A percentile compares a stretch with the other conserved stretches of the same genome.
phyloP scores from a whole-genome alignment of 2,888 invertebrate genomes.

The Gordius sp. region DNA sequence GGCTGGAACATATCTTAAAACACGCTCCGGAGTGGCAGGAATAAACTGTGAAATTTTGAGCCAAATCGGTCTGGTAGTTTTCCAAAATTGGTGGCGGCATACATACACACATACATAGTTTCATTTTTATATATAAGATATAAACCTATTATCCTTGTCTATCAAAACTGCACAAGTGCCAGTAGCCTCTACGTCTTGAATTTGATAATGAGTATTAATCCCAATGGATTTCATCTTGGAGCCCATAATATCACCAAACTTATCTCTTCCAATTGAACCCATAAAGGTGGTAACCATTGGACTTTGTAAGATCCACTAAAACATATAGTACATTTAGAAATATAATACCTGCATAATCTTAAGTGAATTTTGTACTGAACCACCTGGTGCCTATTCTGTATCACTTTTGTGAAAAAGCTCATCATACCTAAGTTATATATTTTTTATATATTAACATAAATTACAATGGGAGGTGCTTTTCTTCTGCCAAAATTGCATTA shows the following conservation, averaged over 20 bases:
- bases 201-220: slow-evolving; percentile 62
- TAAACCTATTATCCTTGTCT: slow-evolving; percentile 42
- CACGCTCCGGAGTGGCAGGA: no score
- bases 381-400: slow-evolving; percentile 63
- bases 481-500: slow-evolving; percentile 71
- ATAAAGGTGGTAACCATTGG: slow-evolving; percentile 59
- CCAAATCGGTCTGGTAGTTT: no score
- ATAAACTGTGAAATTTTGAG: no score
- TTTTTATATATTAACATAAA: slow-evolving; percentile 21
- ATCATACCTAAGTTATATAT: slow-evolving; percentile 33
- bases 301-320: slow-evolving; percentile 57
- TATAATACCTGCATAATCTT: slow-evolving; percentile 50
- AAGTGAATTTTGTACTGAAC: slow-evolving; percentile 72
- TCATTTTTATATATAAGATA: no score
- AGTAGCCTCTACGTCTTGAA: slow-evolving; percentile 46
- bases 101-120: no score
- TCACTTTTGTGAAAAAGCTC: slow-evolving; percentile 41
- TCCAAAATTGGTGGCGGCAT: no score
- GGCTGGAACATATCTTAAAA: no score
- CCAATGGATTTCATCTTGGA: slow-evolving; percentile 46
- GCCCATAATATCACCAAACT: slow-evolving; percentile 54
- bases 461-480: slow-evolving; percentile 55
- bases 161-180: slow-evolving; percentile 87
- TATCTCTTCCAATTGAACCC: slow-evolving; percentile 74
- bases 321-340: slow-evolving; percentile 15